Conservation (phyloP, 2,113 vertebrate species). For the Clinocottus analis region DNA sequence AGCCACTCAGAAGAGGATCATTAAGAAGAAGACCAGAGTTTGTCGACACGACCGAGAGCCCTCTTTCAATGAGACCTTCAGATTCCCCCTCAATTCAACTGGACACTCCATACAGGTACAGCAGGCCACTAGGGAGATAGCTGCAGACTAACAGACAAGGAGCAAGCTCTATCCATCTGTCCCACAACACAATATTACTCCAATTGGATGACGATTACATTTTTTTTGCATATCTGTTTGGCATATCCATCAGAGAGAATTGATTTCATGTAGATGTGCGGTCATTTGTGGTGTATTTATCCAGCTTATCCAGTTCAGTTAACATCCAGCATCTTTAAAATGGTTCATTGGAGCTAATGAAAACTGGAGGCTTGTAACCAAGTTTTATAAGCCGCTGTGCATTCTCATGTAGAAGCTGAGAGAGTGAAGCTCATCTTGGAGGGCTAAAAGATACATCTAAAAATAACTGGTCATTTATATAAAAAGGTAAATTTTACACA, state of each 20-base stretch:
- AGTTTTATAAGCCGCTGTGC: background rate
- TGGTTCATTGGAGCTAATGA: background rate
- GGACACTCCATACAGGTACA: constrained; percentile 98
- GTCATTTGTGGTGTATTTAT: background rate
- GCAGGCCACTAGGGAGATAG: background rate
- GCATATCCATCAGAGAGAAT: background rate
- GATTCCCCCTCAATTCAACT: constrained; percentile 94
- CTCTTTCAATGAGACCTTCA: constrained; percentile 98
- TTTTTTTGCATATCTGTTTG: background rate
- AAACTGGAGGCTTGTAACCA: background rate
- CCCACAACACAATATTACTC: background rate
- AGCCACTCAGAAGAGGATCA: constrained; percentile 95
- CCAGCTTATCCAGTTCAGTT: background rate
- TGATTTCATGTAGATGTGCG: background rate
- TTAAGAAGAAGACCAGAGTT: constrained; percentile 99
- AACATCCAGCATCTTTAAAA: background rate
- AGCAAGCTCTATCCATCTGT: background rate
- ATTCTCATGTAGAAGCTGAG: background rate
- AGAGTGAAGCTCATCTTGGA: background rate
- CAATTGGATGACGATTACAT: background rate
- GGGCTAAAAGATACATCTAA: background rate
- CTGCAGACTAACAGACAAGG: background rate
- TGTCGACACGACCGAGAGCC: constrained; percentile 98
- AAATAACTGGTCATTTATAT: background rate
- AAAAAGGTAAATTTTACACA: background rate